Base-by-base conservation (phyloP, 2,113 vertebrate species). In the Pantherophis guttatus region DNA sequence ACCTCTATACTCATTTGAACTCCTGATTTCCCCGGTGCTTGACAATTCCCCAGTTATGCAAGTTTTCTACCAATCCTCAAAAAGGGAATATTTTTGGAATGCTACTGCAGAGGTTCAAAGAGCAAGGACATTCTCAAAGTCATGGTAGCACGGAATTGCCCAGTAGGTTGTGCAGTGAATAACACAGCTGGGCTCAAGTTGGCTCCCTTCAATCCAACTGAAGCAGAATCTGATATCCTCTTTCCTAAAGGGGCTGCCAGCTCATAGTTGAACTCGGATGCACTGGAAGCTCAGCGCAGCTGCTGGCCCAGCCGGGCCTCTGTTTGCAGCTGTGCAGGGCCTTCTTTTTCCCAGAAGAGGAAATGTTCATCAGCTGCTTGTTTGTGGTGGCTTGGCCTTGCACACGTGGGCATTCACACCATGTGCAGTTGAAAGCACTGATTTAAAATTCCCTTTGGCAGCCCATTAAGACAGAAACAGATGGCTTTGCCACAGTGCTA, bases 231-330 rank as follows among this genome's bases (percentile, higher is more conserved):
- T 96, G 95, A 96, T 94, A 94, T 39, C 33, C 23, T 96, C 94
- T 94, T 48, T 90, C 95, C 93, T 94, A 91, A 95, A 87, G 96
- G 91, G 39, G 87, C 90, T 91, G 95, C 62, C 94, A 93, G 93
- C 93, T 88, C 93, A 94, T 65, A 3, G 86, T 91, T 96, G 96
- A 97, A 96, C 96, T 96, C 91, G 92, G 94, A 70, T 97, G 96
- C 95, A 94, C 95, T 94, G 95, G 62, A 95, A 95, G 48, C 15
- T 29, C 44, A 92, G 94, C 93, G 95, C 97, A 97, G 96, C 96
- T 97, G 96, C 94, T 92, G 89, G 86, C 94, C 94, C 94, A 91
- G 88, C 94, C 87, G 81, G 93, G 91, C 90, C 50, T 58, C 95
- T 91, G 95, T 94, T 92, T 95, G 96, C 96, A 97, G 95, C 95